phyloP scores from a whole-genome alignment of 2,113 vertebrate species.

The Euleptes europaea region DNA sequence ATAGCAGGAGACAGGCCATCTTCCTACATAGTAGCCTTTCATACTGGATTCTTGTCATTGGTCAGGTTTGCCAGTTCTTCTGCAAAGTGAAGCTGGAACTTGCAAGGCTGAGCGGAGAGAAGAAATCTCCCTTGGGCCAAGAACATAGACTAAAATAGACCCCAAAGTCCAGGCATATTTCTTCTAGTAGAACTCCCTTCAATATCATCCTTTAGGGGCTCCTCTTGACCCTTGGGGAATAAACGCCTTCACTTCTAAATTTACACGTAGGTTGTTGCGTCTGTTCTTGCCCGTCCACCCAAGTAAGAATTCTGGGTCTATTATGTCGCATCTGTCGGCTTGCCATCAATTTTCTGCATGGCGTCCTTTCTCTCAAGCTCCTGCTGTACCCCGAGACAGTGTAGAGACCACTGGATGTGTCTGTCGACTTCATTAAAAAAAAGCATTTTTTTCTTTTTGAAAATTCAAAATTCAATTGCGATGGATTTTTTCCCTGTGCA shows the following conservation, averaged over 20 bases:
- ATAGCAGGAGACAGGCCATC: background rate
- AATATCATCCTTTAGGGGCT: background rate
- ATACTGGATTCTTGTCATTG: background rate
- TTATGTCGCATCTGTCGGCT: background rate
- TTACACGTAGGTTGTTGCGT: background rate
- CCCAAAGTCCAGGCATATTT: background rate
- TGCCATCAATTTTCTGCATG: background rate
- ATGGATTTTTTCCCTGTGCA: conserved; percentile 17
- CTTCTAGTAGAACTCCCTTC: background rate
- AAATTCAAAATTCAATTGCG: background rate
- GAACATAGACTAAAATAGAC: background rate
- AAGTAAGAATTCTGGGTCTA: background rate
- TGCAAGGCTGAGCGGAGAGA: background rate
- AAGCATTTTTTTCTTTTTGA: background rate
- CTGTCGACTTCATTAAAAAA: background rate
- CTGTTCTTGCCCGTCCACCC: background rate
- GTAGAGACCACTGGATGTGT: background rate
- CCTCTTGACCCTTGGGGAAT: background rate
- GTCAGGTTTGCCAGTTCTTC: background rate
- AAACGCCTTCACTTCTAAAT: background rate
- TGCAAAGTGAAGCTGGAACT: background rate
- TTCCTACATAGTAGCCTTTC: background rate
- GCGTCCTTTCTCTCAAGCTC: background rate
- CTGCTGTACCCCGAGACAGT: background rate
- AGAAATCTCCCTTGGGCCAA: background rate